phyloP scores from a whole-genome alignment of 1,140 invertebrate genomes.

The Zaprionus camerounensis region DNA sequence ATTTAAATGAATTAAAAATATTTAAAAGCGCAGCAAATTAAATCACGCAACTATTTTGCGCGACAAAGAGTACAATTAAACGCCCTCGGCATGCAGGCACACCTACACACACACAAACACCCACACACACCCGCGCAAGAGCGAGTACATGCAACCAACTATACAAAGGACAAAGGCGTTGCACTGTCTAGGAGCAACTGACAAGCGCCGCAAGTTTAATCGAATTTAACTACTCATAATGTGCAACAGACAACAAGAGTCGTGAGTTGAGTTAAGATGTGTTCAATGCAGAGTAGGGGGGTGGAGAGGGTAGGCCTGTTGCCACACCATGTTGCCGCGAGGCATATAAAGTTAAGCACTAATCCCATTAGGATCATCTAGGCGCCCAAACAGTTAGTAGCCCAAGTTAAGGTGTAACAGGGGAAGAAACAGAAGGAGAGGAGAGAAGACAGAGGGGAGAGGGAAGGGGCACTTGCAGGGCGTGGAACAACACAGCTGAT shows the following conservation, averaged over 20 bases:
- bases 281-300: slow-evolving; percentile 8
- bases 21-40: slow-evolving; percentile 75
- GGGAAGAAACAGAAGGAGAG: not conserved
- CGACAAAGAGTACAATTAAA: slow-evolving; percentile 79
- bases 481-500: slow-evolving; percentile 60
- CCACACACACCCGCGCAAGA: not conserved
- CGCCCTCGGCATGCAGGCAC: slow-evolving; percentile 26
- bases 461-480: slow-evolving; percentile 11
- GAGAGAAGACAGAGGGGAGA: too few species aligned
- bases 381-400: slow-evolving; percentile 32
- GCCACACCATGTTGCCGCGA: slow-evolving; percentile 18
- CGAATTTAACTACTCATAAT: slow-evolving; percentile 83
- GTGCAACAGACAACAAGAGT: slow-evolving; percentile 74
- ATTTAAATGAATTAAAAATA: slow-evolving; percentile 78
- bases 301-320: not conserved
- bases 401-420: slow-evolving; percentile 32
- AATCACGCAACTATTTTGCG: slow-evolving; percentile 80
- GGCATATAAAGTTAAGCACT: slow-evolving; percentile 78
- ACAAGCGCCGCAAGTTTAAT: slow-evolving; percentile 78
- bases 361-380: slow-evolving; percentile 83
- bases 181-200: slow-evolving; percentile 45
- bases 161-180: slow-evolving; percentile 25
- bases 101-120: slow-evolving; percentile 10
- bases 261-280: not conserved
- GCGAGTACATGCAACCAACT: slow-evolving; percentile 2